Percentiles rank a stretch among this genome's conserved stretches.
phyloP scores from a whole-genome alignment of 2,888 invertebrate genomes.

The Catocala nupta region DNA sequence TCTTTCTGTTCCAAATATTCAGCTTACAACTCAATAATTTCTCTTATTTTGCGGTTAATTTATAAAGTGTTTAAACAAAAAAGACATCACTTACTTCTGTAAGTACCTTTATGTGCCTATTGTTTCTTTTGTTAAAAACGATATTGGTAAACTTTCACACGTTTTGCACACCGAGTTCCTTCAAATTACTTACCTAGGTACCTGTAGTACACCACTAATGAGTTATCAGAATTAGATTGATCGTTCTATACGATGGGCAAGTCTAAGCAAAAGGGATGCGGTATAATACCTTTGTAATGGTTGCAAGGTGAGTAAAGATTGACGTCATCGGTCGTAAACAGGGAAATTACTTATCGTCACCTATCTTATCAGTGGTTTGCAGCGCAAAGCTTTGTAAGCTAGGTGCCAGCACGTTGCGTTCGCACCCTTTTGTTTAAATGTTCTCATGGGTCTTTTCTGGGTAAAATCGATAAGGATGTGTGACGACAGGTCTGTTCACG shows the following conservation, averaged over 20 bases:
- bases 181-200: neutral
- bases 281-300: constrained; percentile 20
- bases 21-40: no score
- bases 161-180: neutral
- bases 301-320: constrained; percentile 28
- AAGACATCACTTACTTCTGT: no score
- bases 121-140: neutral
- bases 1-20: no score
- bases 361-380: constrained; percentile 61
- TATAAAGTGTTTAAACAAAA: no score
- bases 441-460: constrained; percentile 67
- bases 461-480: constrained; percentile 74
- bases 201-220: constrained; percentile 22
- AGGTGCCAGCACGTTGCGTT: constrained; percentile 64
- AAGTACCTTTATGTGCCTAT: neutral
- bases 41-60: no score
- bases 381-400: constrained; percentile 61
- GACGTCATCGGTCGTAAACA: constrained; percentile 48
- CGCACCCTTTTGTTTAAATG: constrained; percentile 65
- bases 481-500: constrained; percentile 60
- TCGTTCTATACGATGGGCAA: constrained; percentile 17
- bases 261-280: constrained; percentile 17
- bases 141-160: neutral
- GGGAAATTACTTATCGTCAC: constrained; percentile 47
- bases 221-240: constrained; percentile 38